Conservation (phyloP, 30 jellyfish, hydroid and myxozoan genomes). For the Turritopsis dohrnii region DNA sequence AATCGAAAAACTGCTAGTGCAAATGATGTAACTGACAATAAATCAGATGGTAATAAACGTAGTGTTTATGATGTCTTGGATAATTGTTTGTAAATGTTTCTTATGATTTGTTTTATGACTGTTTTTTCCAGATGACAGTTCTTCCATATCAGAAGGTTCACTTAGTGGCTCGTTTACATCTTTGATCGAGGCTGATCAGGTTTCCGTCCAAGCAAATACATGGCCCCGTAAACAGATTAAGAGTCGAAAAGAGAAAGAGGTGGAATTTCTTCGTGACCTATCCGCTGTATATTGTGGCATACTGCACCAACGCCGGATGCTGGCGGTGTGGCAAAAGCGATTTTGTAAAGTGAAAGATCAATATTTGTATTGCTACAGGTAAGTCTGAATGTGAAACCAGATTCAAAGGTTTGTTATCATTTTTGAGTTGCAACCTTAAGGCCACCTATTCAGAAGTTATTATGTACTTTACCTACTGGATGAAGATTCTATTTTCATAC, state of each 20-base stretch:
- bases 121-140: not conserved
- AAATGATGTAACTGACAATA: not conserved
- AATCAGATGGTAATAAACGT: conserved; percentile 20
- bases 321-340: conserved; percentile 95
- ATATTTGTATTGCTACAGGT: conserved; percentile 61
- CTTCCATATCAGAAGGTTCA: conserved; percentile 39
- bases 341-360: conserved; percentile 85
- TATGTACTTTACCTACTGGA: too few species aligned
- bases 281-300: conserved; percentile 86
- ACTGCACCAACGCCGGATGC: conserved; percentile 68
- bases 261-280: conserved; percentile 65
- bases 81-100: too few species aligned
- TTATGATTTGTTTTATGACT: too few species aligned
- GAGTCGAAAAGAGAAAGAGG: conserved; percentile 27
- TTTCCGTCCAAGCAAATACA: not conserved
- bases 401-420: not conserved
- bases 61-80: too few species aligned
- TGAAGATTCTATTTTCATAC: not conserved
- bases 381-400: conserved; percentile 7
- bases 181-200: conserved; percentile 2
- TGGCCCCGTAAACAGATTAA: conserved; percentile 17
- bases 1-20: conserved; percentile 3
- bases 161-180: conserved; percentile 86
- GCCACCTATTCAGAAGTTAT: too few species aligned
- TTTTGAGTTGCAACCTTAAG: too few species aligned